Base-by-base conservation (phyloP, 1,140 invertebrate species). In the Conopomorpha cramerella region DNA sequence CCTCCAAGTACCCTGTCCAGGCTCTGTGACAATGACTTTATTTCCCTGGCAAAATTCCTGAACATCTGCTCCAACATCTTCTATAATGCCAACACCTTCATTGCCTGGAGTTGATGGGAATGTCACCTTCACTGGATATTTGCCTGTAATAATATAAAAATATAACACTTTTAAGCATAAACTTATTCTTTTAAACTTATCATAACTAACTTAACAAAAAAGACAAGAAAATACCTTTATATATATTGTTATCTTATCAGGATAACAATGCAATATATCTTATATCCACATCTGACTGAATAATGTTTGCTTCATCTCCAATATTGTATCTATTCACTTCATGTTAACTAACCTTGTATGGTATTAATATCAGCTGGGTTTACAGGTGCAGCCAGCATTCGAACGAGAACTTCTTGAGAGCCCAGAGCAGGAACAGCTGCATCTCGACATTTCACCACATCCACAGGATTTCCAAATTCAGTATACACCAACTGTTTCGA, bases 301-400 rank as follows among this genome's bases (percentile, higher is more conserved):
- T n/a, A n/a, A n/a, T n/a, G n/a, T n/a, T n/a, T n/a, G n/a, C n/a
- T n/a, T n/a, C n/a, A n/a, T n/a, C n/a, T n/a, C n/a, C n/a, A n/a
- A n/a, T n/a, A n/a, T n/a, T n/a, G n/a, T n/a, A n/a, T n/a, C n/a
- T n/a, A n/a, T n/a, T n/a, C n/a, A n/a, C n/a, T n/a, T n/a, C n/a
- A n/a, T n/a, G n/a, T n/a, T n/a, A n/a, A n/a, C n/a, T n/a, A n/a
- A 52, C 93, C 97, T 82, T 99, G 94, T 50, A 99, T 94, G 30
- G 91, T 96, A 62, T 99, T 99, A n/a, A 99, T 95, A 67, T 99
- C 97, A 2, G 96, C 94, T 12, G 97, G 96, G 78, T 99, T 99
- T 2, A 99, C 86, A 3, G 96, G 92, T 2, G 95, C 84, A 23
- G 94, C 88, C 23, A 97, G 46, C 86, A 97, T 93, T 76, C 90